Evolutionary conservation across 2,113 vertebrate species (phyloP).

Genomic region (Datnioides undecimradiatus): DNA sequence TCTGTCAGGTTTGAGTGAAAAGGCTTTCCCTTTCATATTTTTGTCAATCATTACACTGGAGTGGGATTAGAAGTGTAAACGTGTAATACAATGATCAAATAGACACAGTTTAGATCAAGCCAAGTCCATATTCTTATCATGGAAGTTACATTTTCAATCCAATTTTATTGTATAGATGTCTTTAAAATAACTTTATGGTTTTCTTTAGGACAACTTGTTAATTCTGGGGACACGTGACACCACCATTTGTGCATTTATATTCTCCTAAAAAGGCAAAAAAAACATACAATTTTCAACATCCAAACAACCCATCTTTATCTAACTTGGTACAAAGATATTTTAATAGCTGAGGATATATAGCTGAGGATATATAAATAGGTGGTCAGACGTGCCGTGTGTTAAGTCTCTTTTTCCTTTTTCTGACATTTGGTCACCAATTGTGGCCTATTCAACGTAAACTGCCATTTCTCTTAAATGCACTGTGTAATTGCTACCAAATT

Average conservation of each 20-base stretch:
- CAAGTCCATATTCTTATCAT: not conserved
- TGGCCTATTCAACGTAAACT: not conserved
- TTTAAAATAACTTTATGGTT: not conserved
- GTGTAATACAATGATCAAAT: not conserved
- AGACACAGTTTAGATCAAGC: not conserved
- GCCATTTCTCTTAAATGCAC: not conserved
- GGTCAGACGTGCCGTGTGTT: no score
- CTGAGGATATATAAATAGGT: no score
- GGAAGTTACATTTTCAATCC: not conserved
- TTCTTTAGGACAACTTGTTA: not conserved
- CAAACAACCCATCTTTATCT: not conserved
- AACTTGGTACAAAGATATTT: not conserved
- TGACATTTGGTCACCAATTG: not conserved
- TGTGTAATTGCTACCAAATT: not conserved
- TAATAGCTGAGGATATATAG: no score
- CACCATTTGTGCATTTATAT: not conserved
- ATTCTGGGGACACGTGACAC: not conserved
- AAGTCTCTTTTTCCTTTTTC: not conserved
- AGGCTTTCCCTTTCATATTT: not conserved
- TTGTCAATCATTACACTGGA: not conserved
- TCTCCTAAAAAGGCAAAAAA: no score
- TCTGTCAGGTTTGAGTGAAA: not conserved
- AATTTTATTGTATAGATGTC: not conserved
- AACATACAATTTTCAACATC: not conserved
- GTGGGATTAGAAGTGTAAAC: not conserved